Evolutionary conservation across 2,113 vertebrate species (phyloP).

Genomic region (Tragelaphus strepsiceros): DNA sequence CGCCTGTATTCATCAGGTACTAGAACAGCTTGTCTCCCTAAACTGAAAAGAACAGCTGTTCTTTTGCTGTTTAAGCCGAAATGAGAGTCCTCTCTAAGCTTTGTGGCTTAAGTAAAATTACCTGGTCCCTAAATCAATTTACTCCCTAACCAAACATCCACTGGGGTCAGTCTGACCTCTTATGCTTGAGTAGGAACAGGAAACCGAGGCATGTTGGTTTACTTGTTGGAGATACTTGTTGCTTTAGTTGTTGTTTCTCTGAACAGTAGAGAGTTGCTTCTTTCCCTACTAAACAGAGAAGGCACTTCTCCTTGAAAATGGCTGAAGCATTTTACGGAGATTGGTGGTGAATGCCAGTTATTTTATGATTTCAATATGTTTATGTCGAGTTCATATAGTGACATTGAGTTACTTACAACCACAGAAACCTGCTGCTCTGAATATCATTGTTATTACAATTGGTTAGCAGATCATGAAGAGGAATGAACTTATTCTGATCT

Average conservation of each 20-base stretch:
- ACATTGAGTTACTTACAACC: neutral
- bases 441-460: neutral
- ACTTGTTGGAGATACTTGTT: neutral
- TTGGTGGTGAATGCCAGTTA: neutral
- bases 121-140: neutral
- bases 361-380: conserved; percentile 43
- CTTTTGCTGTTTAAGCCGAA: conserved; percentile 31
- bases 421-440: neutral
- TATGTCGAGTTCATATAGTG: neutral
- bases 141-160: neutral
- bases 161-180: conserved; percentile 32
- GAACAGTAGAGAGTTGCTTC: neutral
- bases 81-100: conserved; percentile 31
- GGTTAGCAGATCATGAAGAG: neutral
- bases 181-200: neutral
- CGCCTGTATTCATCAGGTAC: conserved; percentile 41
- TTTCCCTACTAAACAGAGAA: neutral
- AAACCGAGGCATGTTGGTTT: neutral
- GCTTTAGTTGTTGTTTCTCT: neutral
- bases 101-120: conserved; percentile 34
- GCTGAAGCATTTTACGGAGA: neutral
- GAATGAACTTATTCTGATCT: neutral
- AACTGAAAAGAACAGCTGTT: conserved; percentile 59
- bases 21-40: conserved; percentile 52
- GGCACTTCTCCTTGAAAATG: neutral